phyloP scores from a whole-genome alignment of 2,888 invertebrate genomes.

The Germaria angustata region DNA sequence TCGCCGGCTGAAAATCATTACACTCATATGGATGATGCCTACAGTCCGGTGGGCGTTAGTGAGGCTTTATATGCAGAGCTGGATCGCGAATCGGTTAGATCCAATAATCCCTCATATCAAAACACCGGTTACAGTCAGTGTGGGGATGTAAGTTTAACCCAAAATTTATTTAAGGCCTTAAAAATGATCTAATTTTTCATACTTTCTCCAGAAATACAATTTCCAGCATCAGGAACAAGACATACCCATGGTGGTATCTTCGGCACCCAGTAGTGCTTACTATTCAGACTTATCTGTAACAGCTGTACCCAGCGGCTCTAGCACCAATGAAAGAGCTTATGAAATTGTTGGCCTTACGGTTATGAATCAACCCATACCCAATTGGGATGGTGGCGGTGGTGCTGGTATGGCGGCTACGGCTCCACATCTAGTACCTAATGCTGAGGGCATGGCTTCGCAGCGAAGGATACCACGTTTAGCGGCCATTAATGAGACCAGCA shows the following conservation, averaged over 20 bases:
- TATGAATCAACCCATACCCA: constrained; percentile 80
- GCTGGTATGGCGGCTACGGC: constrained; percentile 62
- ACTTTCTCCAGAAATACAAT: constrained; percentile 75
- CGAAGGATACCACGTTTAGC: constrained; percentile 81
- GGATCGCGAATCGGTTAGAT: constrained; percentile 82
- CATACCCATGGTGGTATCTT: constrained; percentile 82
- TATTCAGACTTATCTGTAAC: constrained; percentile 85
- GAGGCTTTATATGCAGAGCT: constrained; percentile 87
- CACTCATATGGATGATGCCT: constrained; percentile 85
- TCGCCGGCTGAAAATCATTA: constrained; percentile 86
- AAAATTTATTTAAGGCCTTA: not conserved
- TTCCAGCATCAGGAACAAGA: constrained; percentile 80
- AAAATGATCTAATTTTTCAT: not conserved
- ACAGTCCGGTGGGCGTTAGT: constrained; percentile 82
- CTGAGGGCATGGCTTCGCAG: constrained; percentile 73
- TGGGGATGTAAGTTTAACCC: constrained; percentile 76
- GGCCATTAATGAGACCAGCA: constrained; percentile 82
- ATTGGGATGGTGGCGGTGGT: constrained; percentile 78
- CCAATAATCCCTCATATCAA: constrained; percentile 84
- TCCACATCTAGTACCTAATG: constrained; percentile 66
- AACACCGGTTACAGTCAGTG: constrained; percentile 85
- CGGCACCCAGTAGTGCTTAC: constrained; percentile 87
- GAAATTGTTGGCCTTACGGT: constrained; percentile 83
- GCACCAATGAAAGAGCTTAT: constrained; percentile 82
- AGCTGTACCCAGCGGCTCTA: constrained; percentile 79